Conservation (phyloP, 2,113 vertebrate genomes). For the Corydoras sp. region DNA sequence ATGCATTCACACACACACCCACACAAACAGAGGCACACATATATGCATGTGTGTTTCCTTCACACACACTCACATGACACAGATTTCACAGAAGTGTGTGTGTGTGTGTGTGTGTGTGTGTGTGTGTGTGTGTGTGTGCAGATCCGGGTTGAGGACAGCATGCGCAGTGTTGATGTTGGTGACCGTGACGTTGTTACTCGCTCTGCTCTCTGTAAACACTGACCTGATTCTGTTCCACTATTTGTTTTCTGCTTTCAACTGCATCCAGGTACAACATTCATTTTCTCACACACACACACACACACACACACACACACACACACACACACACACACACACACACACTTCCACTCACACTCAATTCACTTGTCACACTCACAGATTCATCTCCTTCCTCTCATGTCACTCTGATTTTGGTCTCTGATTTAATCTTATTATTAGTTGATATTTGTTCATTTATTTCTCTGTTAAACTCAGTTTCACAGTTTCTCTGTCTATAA, state of each 20-base stretch:
- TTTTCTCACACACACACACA: not conserved
- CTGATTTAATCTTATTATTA: not conserved
- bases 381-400: too few species aligned
- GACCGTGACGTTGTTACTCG: slow-evolving; percentile 79
- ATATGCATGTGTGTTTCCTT: too few species aligned
- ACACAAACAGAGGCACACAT: not conserved
- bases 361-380: too few species aligned
- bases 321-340: slow-evolving; percentile 6
- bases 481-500: not conserved
- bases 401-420: not conserved
- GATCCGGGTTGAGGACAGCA: slow-evolving; percentile 41
- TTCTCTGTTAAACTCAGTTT: too few species aligned
- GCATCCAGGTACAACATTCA: slow-evolving; percentile 72
- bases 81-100: too few species aligned
- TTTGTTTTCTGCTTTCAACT: slow-evolving; percentile 83
- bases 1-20: not conserved
- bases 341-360: not conserved
- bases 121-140: not conserved
- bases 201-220: slow-evolving; percentile 85
- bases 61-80: too few species aligned
- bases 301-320: slow-evolving; percentile 11
- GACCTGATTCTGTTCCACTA: slow-evolving; percentile 90
- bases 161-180: slow-evolving; percentile 67
- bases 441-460: not conserved
- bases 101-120: not conserved